Base-by-base conservation (phyloP, 2,888 invertebrate genomes). In the Volucella zonaria region DNA sequence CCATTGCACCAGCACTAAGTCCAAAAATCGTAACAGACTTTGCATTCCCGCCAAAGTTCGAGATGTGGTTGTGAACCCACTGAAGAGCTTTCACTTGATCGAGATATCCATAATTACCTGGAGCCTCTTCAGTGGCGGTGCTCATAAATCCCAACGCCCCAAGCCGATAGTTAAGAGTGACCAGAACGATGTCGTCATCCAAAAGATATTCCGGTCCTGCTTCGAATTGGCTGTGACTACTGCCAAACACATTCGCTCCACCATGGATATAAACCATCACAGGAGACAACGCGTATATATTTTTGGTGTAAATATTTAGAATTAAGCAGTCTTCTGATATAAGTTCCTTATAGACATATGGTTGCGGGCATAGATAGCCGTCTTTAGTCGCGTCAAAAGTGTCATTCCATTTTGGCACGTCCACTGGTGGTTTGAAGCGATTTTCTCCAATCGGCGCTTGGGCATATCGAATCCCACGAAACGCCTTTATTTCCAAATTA, bases 71-170 rank as follows among this genome's bases (percentile, higher is more conserved):
- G 80, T 93, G 92, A 0, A 95, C 92, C 95, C 95, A 95, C 87
- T 93, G 92, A 52, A 95, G 89, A 0, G 93, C 95, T 23, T 92
- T 90, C 0, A 95, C 94, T 90, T 95, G 95, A 89, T 95, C 95
- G 87, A 95, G 94, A 78, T 94, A 91, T 0, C 94, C 95, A 80
- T 93, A 93, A 89, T 95, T 95, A 2, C 95, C 95, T 0, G 95
- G 94, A 0, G 94, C 94, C 49, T 93, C 91, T 49, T 93, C 91
- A 66, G 94, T 94, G 0, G 94, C 94, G 0, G 94, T 94, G 83
- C 93, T 94, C 12, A 94, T 88, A 88, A 94, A 94, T 11, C 94
- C 94, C 54, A 91, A 73, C 0, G 90, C 88, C 0, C 90, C 90
- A 10, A 91, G 74, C 2, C 91, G 89, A 77, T 91, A 91, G 61